phyloP scores from a whole-genome alignment of 2,797 vertebrate genomes.

The Lepus townsendii region DNA sequence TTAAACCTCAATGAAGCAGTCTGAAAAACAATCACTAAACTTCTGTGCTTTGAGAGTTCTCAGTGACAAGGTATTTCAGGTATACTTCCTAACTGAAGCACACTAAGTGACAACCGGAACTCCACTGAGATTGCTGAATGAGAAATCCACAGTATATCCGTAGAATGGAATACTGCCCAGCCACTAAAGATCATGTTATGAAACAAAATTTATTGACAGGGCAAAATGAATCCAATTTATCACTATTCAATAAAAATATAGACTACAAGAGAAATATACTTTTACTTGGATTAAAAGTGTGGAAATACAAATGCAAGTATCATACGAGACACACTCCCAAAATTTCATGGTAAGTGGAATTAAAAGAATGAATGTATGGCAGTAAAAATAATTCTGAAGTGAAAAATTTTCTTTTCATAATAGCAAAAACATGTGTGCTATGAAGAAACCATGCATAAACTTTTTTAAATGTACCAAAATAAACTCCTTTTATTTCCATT shows the following conservation, averaged over 20 bases:
- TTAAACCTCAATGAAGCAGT: background rate
- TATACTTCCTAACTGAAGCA: background rate
- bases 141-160: background rate
- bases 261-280: background rate
- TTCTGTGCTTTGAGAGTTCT: background rate
- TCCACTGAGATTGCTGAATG: background rate
- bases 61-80: background rate
- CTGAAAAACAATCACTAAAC: background rate
- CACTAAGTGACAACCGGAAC: background rate
- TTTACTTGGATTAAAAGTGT: background rate
- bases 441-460: too few relatives aligned
- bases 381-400: too few relatives aligned
- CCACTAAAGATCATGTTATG: background rate
- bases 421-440: too few relatives aligned
- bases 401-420: too few relatives aligned
- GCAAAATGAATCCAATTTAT: background rate
- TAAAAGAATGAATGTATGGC: too few relatives aligned
- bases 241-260: constrained; percentile 1
- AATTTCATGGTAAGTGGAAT: too few relatives aligned
- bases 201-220: background rate
- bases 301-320: background rate
- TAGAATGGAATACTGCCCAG: background rate
- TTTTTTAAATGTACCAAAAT: too few relatives aligned
- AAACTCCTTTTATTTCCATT: background rate
- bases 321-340: background rate